A percentile compares a stretch with the other conserved stretches of the same genome.
These are phyloP conservation scores for Hirudo medicinalis DNA, from an alignment of 1,140 invertebrate genomes.

Conservation along the genomic window DNA sequence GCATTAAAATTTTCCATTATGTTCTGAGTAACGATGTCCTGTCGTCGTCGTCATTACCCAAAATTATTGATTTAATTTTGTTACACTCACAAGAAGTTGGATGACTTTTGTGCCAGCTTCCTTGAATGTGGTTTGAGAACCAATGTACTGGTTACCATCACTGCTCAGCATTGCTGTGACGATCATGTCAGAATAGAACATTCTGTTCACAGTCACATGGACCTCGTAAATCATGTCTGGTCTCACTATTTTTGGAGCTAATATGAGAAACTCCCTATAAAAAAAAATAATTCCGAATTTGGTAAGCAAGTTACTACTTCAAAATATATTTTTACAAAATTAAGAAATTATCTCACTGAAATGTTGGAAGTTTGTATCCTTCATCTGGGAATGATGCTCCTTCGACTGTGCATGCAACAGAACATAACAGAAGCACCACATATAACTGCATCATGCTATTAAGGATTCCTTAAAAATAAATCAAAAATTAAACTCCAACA, in stretches of 20 bases:
- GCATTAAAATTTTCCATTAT: too few species aligned
- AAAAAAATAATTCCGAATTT: background rate
- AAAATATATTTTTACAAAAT: too few species aligned
- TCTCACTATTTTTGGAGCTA: constrained; percentile 11
- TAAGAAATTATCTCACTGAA: background rate
- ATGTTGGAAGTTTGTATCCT: constrained; percentile 10
- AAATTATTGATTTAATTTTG: too few species aligned
- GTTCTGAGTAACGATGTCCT: too few species aligned
- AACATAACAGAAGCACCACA: too few species aligned
- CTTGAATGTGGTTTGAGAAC: background rate
- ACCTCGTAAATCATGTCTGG: constrained; percentile 13
- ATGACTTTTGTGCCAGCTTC: constrained; percentile 14
- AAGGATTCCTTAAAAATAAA: too few species aligned
- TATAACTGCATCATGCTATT: too few species aligned
- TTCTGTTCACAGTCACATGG: constrained; percentile 3
- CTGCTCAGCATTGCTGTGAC: constrained; percentile 16
- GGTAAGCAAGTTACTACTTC: background rate
- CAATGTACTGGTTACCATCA: constrained; percentile 7
- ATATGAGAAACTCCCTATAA: constrained; percentile 10
- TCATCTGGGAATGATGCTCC: background rate
- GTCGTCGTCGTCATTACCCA: too few species aligned
- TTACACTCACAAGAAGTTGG: background rate
- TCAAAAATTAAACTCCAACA: too few species aligned
- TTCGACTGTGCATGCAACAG: too few species aligned
- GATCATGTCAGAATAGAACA: constrained; percentile 1